Conservation (phyloP, 2,113 vertebrate genomes). For the Erythrocebus patas region DNA sequence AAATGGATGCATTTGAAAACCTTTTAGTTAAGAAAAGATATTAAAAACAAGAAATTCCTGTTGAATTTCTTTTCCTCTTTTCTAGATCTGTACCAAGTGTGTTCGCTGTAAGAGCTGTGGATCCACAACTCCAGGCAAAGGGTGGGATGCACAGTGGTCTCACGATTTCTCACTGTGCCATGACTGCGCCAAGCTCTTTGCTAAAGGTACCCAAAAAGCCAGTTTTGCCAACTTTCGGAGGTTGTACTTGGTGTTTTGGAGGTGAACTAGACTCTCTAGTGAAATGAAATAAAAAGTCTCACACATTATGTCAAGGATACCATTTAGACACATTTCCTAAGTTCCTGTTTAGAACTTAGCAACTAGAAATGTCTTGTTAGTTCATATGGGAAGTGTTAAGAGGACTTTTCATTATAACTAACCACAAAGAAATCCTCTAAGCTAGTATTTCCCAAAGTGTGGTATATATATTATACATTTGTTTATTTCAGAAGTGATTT, state of each 20-base stretch:
- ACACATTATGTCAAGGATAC: neutral
- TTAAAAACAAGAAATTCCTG: neutral
- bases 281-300: neutral
- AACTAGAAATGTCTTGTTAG: neutral
- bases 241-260: neutral
- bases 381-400: neutral
- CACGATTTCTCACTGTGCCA: slow-evolving; percentile 99
- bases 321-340: neutral
- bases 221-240: neutral
- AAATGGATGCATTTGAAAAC: neutral
- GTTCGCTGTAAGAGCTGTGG: slow-evolving; percentile 98
- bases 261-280: neutral
- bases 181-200: slow-evolving; percentile 98
- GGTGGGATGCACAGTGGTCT: slow-evolving; percentile 99
- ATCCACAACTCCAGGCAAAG: slow-evolving; percentile 96
- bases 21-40: neutral
- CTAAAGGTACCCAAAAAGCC: slow-evolving; percentile 89
- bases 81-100: slow-evolving; percentile 97
- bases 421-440: neutral
- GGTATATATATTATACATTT: neutral
- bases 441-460: neutral
- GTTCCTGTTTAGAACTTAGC: neutral
- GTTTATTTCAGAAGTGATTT: neutral
- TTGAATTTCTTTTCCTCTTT: slow-evolving; percentile 34
- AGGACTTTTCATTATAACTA: neutral